Evolutionary conservation across 2,113 vertebrate species (phyloP), one percentile per base, ranked within the genome.

Genomic region (Elaphurus davidianus): DNA sequence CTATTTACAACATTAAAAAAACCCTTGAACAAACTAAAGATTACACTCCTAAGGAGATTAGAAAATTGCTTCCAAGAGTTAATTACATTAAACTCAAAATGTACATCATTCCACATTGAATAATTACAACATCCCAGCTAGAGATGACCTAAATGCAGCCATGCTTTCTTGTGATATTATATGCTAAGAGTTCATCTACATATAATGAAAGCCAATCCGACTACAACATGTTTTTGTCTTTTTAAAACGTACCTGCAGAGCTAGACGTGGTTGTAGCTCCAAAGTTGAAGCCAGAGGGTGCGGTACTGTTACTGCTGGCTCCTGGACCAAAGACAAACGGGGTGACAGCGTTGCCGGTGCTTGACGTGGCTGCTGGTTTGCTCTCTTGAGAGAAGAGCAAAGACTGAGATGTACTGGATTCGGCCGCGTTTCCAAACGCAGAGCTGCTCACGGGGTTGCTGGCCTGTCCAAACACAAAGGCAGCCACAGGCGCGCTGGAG

Each of bases 391-490:
- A 99, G 91, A 99, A 99, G 17, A 99, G 94, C 85, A 99, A 99
- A 2, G 99, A 95, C 92, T 99, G 99, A 79, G 99, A 98, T 7
- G 99, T 88, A 71, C 98, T 98, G 12, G 99, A 95, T 47, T 99
- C 99, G 43, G 98, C 96, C 52, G 98, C 86, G 85, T 57, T 99
- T 76, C 99, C 99, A 89, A 99, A 99, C 91, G 99, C 98, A 90
- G 99, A 98, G 90, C 98, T 98, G 98, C 98, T 98, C 97, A 98
- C 99, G 78, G 99, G 98, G 96, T 99, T 98, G 97, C 99, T 96
- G 85, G 99, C 98, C 97, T 99, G 99, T 96, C 99, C 99, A 78
- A 99, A 99, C 82, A 99, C 95, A 43, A 99, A 99, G 27, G 98
- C 83, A 71, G 98, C 0, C n/a, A 96, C 97, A 25, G 98, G 97